Conservation (phyloP, 2,797 vertebrate genomes). For the Pyrocephalus nanus region DNA sequence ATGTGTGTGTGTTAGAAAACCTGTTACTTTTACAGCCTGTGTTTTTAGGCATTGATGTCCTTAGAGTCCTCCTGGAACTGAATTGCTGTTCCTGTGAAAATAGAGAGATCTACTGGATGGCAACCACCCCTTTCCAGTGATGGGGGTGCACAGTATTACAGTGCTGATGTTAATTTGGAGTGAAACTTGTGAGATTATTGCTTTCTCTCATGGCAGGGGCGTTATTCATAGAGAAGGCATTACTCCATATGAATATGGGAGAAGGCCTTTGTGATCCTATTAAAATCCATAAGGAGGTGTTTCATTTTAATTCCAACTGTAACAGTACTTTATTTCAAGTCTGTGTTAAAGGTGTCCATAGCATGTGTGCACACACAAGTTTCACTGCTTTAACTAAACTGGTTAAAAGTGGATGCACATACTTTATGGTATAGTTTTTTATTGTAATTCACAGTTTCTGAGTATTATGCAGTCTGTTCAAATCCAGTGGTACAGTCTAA, state of each 20-base stretch:
- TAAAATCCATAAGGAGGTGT: slow-evolving; percentile 2
- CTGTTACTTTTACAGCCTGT: not conserved
- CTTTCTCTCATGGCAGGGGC: not conserved
- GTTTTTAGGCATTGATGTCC: not conserved
- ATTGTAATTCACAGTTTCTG: not conserved
- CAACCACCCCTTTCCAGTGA: not conserved
- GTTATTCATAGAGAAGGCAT: not conserved
- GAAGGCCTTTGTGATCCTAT: not conserved
- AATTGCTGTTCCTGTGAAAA: not conserved
- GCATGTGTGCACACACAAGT: not conserved
- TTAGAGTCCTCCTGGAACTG: not conserved
- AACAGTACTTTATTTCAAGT: not conserved
- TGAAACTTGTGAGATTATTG: not conserved
- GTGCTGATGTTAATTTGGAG: not conserved
- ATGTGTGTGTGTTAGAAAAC: not conserved
- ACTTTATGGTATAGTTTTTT: not conserved
- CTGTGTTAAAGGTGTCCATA: not conserved
- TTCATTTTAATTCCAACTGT: not conserved
- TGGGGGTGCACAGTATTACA: not conserved
- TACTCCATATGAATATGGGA: not conserved
- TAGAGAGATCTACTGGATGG: not conserved
- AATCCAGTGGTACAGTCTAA: not conserved
- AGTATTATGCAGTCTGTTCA: not conserved
- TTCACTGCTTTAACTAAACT: not conserved
- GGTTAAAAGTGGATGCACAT: not conserved